Base-by-base conservation (phyloP, 2,797 vertebrate species). In the Sandelia bainsii region DNA sequence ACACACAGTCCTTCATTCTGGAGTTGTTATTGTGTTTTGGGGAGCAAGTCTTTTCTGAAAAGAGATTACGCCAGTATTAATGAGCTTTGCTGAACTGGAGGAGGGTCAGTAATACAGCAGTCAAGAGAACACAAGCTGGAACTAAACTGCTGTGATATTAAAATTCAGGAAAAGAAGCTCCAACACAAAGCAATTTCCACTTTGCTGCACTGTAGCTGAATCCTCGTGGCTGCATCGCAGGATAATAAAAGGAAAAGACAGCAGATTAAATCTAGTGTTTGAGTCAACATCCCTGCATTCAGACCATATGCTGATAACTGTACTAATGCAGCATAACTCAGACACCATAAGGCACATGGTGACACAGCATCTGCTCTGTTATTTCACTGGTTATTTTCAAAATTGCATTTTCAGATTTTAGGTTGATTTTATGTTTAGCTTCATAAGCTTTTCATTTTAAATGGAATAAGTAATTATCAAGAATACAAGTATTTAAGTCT, bases 11-110 rank as follows among this genome's bases (percentile, higher is more conserved):
- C n/a, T 20, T 53, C 48, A 62, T 42, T 64, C 39, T 32, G 23
- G 16, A 59, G 49, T 10, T 27, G 29, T 65, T 29, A 60, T 72
- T 23, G 27, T 46, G 49, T 56, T 66, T 77, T n/a, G 32, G 29
- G 45, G 19, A 67, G 54, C 39, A 69, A 57, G 62, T 60, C 14
- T 44, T 44, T 49, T 64, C 48, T 27, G 37, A 54, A 49, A 67
- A 61, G 64, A 20, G 56, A 59, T 59, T 72, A 79, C 20, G 62
- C 6, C 4, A 14, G 69, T 23, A 44, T 65, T 80, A 48, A 75
- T 46, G 57, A 65, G 57, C 40, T 20, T 23, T 51, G 59, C 52
- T 22, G 56, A 52, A 8, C n/a, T 9, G 20, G 45, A 25, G 49
- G 49, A 45, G 51, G 32, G n/a, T 58, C 61, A 23, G 54, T 59